Conservation (phyloP, 1,140 invertebrate genomes). For the Sinella curviseta region DNA sequence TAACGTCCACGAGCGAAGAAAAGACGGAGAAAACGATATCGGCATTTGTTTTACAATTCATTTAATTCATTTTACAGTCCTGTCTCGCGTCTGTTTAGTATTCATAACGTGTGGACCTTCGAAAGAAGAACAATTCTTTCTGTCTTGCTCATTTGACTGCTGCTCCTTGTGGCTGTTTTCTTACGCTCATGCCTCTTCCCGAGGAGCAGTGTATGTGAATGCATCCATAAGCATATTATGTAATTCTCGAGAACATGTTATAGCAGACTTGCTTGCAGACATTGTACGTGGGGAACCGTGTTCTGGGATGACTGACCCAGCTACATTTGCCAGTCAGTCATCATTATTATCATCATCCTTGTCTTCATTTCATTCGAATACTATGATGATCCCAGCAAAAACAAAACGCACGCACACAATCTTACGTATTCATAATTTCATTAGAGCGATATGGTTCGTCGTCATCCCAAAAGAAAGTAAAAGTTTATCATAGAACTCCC, state of each 20-base stretch:
- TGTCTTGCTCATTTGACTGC: neutral
- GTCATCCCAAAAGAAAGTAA: neutral
- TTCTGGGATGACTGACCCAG: constrained; percentile 8
- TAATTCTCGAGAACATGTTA: too few relatives aligned
- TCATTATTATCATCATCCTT: neutral
- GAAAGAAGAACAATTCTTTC: neutral
- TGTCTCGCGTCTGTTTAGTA: constrained; percentile 16
- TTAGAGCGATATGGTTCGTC: neutral
- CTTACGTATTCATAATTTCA: neutral
- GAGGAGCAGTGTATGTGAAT: too few relatives aligned
- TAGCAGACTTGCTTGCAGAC: neutral
- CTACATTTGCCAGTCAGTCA: neutral
- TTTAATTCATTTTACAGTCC: constrained; percentile 20
- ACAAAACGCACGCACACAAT: neutral
- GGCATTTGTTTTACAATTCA: constrained; percentile 26
- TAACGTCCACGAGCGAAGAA: too few relatives aligned
- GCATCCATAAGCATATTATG: too few relatives aligned
- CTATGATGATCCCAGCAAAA: neutral
- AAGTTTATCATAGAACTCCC: too few relatives aligned
- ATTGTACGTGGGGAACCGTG: neutral
- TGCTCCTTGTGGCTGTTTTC: neutral
- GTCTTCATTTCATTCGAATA: neutral
- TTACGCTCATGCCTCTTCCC: neutral
- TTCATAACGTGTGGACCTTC: constrained; percentile 15
- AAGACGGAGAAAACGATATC: constrained; percentile 8